These are phyloP conservation scores for Atethmia centrago DNA, from an alignment of 2,888 invertebrate species.

Conservation along the genomic window DNA sequence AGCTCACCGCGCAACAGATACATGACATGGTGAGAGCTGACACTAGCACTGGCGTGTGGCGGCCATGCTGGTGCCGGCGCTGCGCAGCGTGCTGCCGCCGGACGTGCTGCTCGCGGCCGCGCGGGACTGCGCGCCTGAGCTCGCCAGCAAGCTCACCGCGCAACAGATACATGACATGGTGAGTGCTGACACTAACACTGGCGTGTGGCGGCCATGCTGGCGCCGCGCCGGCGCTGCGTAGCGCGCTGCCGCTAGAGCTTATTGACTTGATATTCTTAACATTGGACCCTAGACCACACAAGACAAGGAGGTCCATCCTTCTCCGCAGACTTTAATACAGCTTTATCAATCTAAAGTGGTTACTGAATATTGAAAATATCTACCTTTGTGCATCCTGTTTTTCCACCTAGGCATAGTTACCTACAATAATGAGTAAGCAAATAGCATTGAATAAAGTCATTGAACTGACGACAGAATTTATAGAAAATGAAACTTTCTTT, in stretches of 20 bases:
- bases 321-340: background rate
- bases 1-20: conserved; percentile 93
- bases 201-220: background rate
- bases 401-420: background rate
- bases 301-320: too few species aligned
- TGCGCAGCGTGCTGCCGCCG: conserved; percentile 89
- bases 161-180: conserved; percentile 97
- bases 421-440: conserved; percentile 7
- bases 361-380: background rate
- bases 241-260: conserved; percentile 74
- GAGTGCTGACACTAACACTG: conserved; percentile 60
- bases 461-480: background rate
- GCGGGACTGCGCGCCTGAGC: conserved; percentile 95
- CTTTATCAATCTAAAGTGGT: background rate
- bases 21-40: conserved; percentile 94
- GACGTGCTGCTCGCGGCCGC: conserved; percentile 94
- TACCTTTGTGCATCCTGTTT: background rate
- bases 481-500: background rate
- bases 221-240: conserved; percentile 85
- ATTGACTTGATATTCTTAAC: too few species aligned
- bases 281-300: too few species aligned
- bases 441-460: background rate
- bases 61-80: conserved; percentile 76
- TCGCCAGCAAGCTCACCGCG: conserved; percentile 93
- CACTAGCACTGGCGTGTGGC: background rate